Percentiles rank a stretch among this genome's conserved stretches.
phyloP scores from a whole-genome alignment of 2,113 vertebrate species.

The Eclectus roratus region DNA sequence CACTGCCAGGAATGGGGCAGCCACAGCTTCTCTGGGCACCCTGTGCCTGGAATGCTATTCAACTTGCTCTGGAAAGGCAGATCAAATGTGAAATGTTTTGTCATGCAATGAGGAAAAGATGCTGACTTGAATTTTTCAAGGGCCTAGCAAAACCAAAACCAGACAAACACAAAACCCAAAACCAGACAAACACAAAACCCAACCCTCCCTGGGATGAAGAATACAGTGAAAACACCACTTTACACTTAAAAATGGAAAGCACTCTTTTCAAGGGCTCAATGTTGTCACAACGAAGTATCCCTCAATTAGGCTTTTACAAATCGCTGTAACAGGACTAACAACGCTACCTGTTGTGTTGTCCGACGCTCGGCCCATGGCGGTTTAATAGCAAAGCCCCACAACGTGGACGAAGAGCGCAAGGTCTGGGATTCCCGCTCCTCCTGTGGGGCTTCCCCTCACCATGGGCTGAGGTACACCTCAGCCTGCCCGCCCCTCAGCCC shows the following conservation, averaged over 20 bases:
- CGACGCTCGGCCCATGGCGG: fast-evolving
- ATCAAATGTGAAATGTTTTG: neutral
- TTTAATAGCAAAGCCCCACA: fast-evolving
- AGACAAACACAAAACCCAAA: neutral
- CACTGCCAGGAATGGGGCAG: neutral
- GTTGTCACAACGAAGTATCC: fast-evolving
- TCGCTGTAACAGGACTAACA: fast-evolving
- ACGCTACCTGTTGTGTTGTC: fast-evolving
- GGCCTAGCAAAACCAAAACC: neutral
- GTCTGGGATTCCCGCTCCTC: neutral
- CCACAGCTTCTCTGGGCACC: neutral
- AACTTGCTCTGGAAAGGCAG: neutral
- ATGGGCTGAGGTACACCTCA: no score
- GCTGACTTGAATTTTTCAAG: neutral
- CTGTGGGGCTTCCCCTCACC: neutral
- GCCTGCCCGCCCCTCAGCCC: neutral
- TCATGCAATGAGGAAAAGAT: neutral
- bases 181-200: neutral
- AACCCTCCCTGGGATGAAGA: neutral
- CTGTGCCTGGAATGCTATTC: neutral
- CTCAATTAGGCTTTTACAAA: fast-evolving
- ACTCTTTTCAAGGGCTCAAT: neutral
- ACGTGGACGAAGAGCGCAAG: no score
- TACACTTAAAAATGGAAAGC: neutral
- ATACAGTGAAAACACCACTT: neutral